Evolutionary conservation across 2,888 invertebrate genomes (phyloP).

Genomic region (Hydropsyche betteni): DNA sequence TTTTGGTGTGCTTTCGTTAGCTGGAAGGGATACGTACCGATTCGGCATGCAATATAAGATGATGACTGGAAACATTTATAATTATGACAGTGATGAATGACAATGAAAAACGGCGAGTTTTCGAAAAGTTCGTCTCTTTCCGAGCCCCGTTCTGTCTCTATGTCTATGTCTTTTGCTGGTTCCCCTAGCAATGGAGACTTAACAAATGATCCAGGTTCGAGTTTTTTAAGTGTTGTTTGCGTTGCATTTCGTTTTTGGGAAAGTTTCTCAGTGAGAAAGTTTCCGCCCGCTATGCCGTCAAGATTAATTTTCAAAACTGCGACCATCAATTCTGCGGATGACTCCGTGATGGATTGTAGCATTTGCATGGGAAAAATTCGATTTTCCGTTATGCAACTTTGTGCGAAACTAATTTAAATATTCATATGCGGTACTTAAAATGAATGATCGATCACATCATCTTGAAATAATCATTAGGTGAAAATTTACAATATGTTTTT

Average conservation of each 20-base stretch:
- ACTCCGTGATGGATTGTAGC: no score
- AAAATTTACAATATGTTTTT: no score
- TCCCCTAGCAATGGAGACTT: constrained; percentile 34
- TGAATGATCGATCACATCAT: no score
- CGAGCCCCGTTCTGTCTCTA: no score
- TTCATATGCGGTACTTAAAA: no score
- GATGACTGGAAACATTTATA: constrained; percentile 51
- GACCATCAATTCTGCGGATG: constrained; percentile 7
- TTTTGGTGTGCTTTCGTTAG: constrained; percentile 5
- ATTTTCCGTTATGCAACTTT: no score
- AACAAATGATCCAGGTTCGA: constrained; percentile 29
- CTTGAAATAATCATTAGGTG: no score
- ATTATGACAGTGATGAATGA: constrained; percentile 51
- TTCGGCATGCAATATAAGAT: constrained; percentile 47
- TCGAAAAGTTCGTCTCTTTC: constrained; percentile 2
- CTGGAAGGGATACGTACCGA: not conserved
- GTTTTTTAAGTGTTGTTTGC: constrained; percentile 20
- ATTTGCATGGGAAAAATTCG: no score
- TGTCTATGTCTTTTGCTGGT: no score
- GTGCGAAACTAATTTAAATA: no score
- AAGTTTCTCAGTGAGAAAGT: not conserved
- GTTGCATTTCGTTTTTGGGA: not conserved
- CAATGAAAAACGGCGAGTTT: constrained; percentile 44
- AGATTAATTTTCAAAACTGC: constrained; percentile 23
- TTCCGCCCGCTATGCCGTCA: constrained; percentile 1